Evolutionary conservation across 1,140 invertebrate species (phyloP), one percentile per base, ranked within the genome.

Genomic region (Drosophila tani): DNA sequence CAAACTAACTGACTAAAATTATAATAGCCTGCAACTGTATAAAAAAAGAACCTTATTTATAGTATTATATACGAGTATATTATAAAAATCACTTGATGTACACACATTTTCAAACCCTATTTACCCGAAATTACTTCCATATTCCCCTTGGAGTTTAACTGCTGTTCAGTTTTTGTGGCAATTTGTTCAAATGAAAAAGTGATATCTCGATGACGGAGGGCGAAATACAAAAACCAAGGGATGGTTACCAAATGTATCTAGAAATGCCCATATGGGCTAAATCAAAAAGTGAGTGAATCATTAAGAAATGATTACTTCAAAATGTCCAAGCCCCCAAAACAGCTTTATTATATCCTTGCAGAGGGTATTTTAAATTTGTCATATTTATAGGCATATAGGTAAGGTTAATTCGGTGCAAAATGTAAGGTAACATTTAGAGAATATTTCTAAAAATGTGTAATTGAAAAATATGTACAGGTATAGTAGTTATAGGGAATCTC

Each of bases 161-260:
- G 38, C 47, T 51, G 41, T 66, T 67, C 19, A 70, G 60, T 53
- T 55, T 53, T 79, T 82, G 82, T 81, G 79, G 69, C 69, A 75
- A 86, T 85, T 81, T 85, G 75, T 68, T 79, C 47, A 64, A 75
- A 75, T 83, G 27, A 53, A 70, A 84, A 45, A 43, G 53, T 40
- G 59, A 80, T 76, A 32, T 53, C 17, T 53, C 56, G 29, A 71
- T 58, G 60, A 49, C 65, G 17, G 24, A 32, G n/a, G 17, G 27
- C 40, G 15, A n/a, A 41, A 41, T 21, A 51, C 27, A 2, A 24
- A 43, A 70, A 29, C 15, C n/a, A 63, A 47, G 53, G 75, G 75
- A 43, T 82, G 81, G 11, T 71, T 71, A 58, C 4, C 51, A 55
- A 75, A 63, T 62, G 53, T 65, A 40, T 19, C n/a, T 27, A 2